These are phyloP conservation scores for Arremon brunneinucha DNA, from an alignment of 2,797 vertebrate genomes.

Conservation along the genomic window DNA sequence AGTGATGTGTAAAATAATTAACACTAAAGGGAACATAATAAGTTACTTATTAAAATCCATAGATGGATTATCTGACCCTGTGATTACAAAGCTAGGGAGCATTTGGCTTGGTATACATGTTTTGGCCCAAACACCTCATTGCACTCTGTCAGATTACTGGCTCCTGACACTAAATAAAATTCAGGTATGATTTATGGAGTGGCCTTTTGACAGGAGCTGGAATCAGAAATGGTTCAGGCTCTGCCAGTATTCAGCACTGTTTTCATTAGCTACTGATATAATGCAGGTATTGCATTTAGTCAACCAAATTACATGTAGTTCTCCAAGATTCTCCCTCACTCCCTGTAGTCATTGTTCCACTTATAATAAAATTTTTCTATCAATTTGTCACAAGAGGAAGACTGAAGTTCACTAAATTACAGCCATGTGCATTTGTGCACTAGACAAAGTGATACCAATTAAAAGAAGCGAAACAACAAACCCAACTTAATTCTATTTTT, in stretches of 20 bases:
- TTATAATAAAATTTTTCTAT: slow-evolving; percentile 80
- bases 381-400: slow-evolving; percentile 78
- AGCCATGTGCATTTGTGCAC: slow-evolving; percentile 70
- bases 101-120: slow-evolving; percentile 75
- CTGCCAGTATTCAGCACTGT: slow-evolving; percentile 53
- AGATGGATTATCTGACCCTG: slow-evolving; percentile 80
- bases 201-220: slow-evolving; percentile 73
- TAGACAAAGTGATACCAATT: slow-evolving; percentile 74
- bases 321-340: slow-evolving; percentile 66
- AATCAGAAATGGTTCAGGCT: slow-evolving; percentile 70
- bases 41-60: slow-evolving; percentile 90
- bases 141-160: slow-evolving; percentile 66
- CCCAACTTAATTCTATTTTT: slow-evolving; percentile 57
- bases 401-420: slow-evolving; percentile 82
- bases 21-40: slow-evolving; percentile 82
- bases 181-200: slow-evolving; percentile 74
- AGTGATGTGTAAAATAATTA: slow-evolving; percentile 84
- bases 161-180: slow-evolving; percentile 75
- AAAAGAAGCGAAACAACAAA: not conserved
- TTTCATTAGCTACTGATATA: slow-evolving; percentile 75
- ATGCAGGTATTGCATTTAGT: slow-evolving; percentile 76
- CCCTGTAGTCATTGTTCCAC: slow-evolving; percentile 76
- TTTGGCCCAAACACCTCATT: slow-evolving; percentile 74
- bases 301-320: slow-evolving; percentile 73
- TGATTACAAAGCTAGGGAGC: slow-evolving; percentile 74